phyloP scores from a whole-genome alignment of 2,797 vertebrate species.

The Lepilemur ruficaudatus region DNA sequence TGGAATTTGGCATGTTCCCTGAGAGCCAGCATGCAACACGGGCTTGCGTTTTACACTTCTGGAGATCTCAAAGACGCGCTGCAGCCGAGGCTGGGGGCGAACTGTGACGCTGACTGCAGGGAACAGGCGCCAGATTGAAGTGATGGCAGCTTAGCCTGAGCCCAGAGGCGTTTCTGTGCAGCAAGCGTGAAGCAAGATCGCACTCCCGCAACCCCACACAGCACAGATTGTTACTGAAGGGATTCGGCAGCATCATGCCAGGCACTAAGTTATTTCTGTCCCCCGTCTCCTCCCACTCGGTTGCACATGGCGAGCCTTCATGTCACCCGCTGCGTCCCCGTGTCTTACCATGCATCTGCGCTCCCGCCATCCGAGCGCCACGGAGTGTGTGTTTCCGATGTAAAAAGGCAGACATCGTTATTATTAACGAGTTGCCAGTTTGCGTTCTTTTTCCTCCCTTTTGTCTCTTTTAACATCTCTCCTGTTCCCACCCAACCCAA shows the following conservation, averaged over 20 bases:
- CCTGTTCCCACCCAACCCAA: background rate
- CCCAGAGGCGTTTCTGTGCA: conserved; percentile 71
- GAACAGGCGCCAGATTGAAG: conserved; percentile 70
- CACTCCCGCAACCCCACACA: conserved; percentile 59
- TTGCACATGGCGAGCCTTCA: conserved; percentile 79
- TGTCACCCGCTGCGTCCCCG: conserved; percentile 64
- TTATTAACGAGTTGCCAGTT: conserved; percentile 54
- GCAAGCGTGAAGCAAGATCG: conserved; percentile 42
- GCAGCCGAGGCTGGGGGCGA: conserved; percentile 58
- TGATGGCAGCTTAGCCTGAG: conserved; percentile 66
- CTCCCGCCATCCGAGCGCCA: conserved; percentile 61
- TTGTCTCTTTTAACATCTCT: background rate
- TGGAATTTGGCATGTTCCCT: conserved; percentile 50
- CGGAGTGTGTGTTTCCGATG: conserved; percentile 75
- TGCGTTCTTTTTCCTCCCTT: background rate
- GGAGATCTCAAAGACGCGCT: conserved; percentile 64
- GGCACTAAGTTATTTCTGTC: conserved; percentile 78
- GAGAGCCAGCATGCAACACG: conserved; percentile 53
- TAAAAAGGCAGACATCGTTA: conserved; percentile 80
- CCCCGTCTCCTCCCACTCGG: conserved; percentile 81
- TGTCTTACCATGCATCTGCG: conserved; percentile 75
- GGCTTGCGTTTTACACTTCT: conserved; percentile 69
- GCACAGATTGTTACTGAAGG: conserved; percentile 72
- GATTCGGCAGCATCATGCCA: conserved; percentile 65
- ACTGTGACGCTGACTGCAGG: conserved; percentile 65